Base-by-base conservation (phyloP, 2,797 vertebrate genomes). In the Pyrocephalus nanus region DNA sequence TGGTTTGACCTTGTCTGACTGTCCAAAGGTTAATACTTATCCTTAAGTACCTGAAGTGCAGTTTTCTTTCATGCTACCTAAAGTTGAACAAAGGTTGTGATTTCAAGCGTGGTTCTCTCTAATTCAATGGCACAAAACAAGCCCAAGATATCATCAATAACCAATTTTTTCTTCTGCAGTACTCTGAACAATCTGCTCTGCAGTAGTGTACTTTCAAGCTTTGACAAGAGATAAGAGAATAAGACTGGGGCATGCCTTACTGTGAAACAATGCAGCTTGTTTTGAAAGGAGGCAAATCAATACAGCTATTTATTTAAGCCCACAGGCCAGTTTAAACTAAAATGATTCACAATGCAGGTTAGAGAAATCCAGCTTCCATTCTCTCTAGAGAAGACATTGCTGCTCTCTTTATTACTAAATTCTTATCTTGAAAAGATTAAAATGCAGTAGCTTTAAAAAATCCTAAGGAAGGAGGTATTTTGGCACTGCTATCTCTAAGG, bases 301-400 rank as follows among this genome's bases (percentile, higher is more conserved):
- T 91, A 95, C 62, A 96, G 55, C 66, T 94, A 89, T 95, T 97
- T 91, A 91, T 75, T 96, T 95, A 92, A 95, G 51, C 60, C 81
- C 53, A 84, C 54, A 84, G 75, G 93, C 47, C 42, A 75, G 87
- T 95, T 97, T 96, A 95, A 94, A 67, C 77, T 70, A 81, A 96
- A 95, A 70, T 69, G 71, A 67, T 90, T 94, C 84, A 90, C 57
- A 80, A 34, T 64, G 54, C 43, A 61, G 1, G 13, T 91, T 95
- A 95, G 65, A 77, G 40, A 94, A 58, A 38, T 36, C 30, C 30
- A 50, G 84, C 58, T 94, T 86, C 84, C 58, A 64, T 84, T 95
- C 77, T 90, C 50, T 92, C 48, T 40, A 62, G 34, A 69, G 90
- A 78, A 96, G 76, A 47, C 16, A 55, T 12, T 93, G 34, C 58